phyloP scores from a whole-genome alignment of 2,888 invertebrate genomes.

The Trissoscelio sp. region DNA sequence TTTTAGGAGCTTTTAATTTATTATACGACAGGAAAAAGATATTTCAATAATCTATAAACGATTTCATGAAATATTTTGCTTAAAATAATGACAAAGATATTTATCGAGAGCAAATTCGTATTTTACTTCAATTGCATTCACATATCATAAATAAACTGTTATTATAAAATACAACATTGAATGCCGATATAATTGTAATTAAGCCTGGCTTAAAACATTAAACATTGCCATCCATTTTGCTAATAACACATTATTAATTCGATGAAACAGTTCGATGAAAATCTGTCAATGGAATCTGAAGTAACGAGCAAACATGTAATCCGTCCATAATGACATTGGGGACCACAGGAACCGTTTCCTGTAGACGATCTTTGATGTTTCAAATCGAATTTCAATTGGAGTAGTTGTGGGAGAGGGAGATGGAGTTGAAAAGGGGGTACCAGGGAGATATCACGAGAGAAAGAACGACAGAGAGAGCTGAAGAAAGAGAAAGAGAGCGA shows the following conservation, averaged over 20 bases:
- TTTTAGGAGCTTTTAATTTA: no score
- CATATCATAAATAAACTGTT: no score
- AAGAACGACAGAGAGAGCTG: constrained; percentile 46
- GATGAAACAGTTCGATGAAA: constrained; percentile 48
- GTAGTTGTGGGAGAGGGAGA: constrained; percentile 62
- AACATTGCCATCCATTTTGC: constrained; percentile 16
- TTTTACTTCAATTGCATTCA: no score
- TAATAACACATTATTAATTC: constrained; percentile 40
- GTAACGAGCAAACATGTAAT: constrained; percentile 66
- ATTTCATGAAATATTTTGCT: no score
- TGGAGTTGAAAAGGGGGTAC: constrained; percentile 61
- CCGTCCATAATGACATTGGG: constrained; percentile 62
- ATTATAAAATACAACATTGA: background rate
- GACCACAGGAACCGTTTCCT: constrained; percentile 67
- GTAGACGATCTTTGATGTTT: constrained; percentile 70
- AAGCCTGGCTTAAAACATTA: constrained; percentile 17
- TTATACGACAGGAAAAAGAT: no score
- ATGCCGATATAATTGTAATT: background rate
- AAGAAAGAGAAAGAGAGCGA: constrained; percentile 49
- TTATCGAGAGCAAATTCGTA: no score
- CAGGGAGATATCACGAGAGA: constrained; percentile 60
- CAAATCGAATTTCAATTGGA: constrained; percentile 71
- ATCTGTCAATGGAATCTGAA: constrained; percentile 55
- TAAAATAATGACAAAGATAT: no score
- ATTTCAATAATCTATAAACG: no score